These are phyloP conservation scores for Papilio protenor DNA, from an alignment of 2,888 invertebrate genomes.

Conservation along the genomic window DNA sequence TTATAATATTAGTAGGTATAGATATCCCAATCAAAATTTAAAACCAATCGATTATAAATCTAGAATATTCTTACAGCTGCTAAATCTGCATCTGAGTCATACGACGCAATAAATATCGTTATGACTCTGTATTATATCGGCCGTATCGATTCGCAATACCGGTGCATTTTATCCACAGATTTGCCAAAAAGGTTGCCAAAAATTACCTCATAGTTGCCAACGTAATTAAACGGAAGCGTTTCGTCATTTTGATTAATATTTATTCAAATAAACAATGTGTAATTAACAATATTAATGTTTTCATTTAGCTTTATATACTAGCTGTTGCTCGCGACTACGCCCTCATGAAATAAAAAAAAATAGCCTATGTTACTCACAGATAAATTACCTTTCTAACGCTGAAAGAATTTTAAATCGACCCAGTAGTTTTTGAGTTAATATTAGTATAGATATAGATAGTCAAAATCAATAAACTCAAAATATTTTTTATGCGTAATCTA, in stretches of 20 bases:
- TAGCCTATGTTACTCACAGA: too few species aligned
- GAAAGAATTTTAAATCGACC: too few species aligned
- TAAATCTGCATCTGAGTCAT: conserved; percentile 70
- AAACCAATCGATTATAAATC: conserved; percentile 50
- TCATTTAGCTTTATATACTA: too few species aligned
- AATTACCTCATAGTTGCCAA: background rate
- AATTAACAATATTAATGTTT: background rate
- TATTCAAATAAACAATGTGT: background rate
- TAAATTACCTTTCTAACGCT: too few species aligned
- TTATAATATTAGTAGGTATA: too few species aligned
- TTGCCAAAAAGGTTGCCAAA: conserved; percentile 19
- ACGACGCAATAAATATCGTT: conserved; percentile 57
- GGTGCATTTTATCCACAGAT: conserved; percentile 5
- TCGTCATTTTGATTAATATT: background rate
- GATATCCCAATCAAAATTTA: conserved; percentile 45
- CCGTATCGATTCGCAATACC: conserved; percentile 43
- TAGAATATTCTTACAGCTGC: conserved; percentile 61
- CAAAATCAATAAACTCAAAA: too few species aligned
- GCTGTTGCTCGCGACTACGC: too few species aligned
- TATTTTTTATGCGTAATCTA: too few species aligned
- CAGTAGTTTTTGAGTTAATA: too few species aligned
- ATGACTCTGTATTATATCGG: conserved; percentile 54
- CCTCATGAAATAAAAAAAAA: too few species aligned
- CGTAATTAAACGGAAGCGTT: background rate
- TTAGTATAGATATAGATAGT: too few species aligned